Evolutionary conservation across 2,888 invertebrate genomes (phyloP).

Genomic region (Eupithecia exiguata): DNA sequence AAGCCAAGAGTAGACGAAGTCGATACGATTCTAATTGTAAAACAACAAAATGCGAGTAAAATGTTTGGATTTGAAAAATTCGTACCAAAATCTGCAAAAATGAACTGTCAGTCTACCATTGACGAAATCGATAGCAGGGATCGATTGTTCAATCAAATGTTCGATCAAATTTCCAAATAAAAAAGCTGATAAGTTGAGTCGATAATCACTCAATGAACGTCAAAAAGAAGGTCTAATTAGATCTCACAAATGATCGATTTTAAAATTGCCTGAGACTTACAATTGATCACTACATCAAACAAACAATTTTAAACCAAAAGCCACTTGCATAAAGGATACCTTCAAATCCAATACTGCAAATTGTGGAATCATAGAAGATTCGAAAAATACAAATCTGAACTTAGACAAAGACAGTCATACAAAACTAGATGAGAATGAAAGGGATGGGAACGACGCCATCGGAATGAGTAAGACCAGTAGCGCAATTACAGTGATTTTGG

Average conservation of each 20-base stretch:
- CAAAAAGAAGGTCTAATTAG: too few species aligned
- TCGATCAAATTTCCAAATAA: background rate
- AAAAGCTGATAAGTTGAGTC: background rate
- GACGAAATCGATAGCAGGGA: background rate
- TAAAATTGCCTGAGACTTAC: background rate
- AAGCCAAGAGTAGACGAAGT: background rate
- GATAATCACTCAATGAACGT: background rate
- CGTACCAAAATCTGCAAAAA: background rate
- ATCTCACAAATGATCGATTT: background rate
- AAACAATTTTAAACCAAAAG: slow-evolving; percentile 15
- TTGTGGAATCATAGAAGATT: slow-evolving; percentile 19
- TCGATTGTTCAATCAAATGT: too few species aligned
- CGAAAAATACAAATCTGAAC: slow-evolving; percentile 55
- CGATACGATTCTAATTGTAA: background rate
- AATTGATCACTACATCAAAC: background rate
- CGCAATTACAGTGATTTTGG: slow-evolving; percentile 75
- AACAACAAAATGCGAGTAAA: background rate
- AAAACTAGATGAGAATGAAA: slow-evolving; percentile 52
- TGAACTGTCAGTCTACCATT: background rate
- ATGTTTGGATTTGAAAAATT: background rate
- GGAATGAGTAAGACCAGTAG: slow-evolving; percentile 77
- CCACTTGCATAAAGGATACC: slow-evolving; percentile 8
- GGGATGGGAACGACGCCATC: slow-evolving; percentile 66
- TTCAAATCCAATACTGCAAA: slow-evolving; percentile 17
- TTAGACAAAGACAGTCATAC: slow-evolving; percentile 55